Conservation (phyloP, 2,797 vertebrate genomes). For the Heteromormyrus szaboi region DNA sequence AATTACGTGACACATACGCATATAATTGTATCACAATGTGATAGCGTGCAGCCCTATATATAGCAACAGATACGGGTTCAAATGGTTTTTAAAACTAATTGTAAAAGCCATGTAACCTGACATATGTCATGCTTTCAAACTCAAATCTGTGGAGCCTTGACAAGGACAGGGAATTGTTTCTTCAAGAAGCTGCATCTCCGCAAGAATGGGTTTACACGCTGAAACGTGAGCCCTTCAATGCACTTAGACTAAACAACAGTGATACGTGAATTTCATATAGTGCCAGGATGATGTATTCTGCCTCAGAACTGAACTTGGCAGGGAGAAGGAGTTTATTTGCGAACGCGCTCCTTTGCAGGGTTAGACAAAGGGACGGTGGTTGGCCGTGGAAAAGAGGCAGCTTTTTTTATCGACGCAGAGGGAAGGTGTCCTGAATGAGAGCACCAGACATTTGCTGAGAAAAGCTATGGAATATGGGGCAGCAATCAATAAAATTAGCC, state of each 20-base stretch:
- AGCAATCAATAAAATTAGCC: not conserved
- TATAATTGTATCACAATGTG: not conserved
- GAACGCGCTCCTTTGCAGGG: not conserved
- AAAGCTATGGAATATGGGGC: not conserved
- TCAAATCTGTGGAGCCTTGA: not conserved
- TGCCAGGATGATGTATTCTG: not conserved
- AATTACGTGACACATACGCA: not conserved
- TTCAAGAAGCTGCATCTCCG: not conserved
- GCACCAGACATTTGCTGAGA: not conserved
- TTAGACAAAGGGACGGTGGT: not conserved
- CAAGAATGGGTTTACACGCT: not conserved
- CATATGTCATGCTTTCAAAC: not conserved
- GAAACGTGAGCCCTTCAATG: not conserved
- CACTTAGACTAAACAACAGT: not conserved
- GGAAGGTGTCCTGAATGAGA: not conserved
- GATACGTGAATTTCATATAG: not conserved
- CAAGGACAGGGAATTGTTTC: too few species aligned
- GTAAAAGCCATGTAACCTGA: not conserved
- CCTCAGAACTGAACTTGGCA: not conserved
- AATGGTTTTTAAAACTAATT: not conserved
- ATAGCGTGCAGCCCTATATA: not conserved
- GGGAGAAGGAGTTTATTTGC: not conserved
- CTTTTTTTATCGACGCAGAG: not conserved
- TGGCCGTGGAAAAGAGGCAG: not conserved
- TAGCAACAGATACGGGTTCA: not conserved